Evolutionary conservation across 2,797 vertebrate species (phyloP).

Genomic region (Ctenopoma kingsleyae): DNA sequence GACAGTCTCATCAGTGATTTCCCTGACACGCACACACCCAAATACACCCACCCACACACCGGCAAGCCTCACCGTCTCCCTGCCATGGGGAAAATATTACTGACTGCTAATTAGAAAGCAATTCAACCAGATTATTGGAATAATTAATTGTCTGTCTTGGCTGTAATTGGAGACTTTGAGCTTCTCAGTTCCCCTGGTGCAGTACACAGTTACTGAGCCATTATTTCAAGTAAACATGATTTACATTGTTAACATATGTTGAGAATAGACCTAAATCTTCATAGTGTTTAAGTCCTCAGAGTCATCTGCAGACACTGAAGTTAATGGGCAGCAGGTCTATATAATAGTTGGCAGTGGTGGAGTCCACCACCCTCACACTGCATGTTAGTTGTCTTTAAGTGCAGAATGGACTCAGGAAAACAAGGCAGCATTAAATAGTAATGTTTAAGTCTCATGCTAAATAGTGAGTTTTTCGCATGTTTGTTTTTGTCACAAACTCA

Average conservation of each 20-base stretch:
- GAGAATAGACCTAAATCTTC: background rate
- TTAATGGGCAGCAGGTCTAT: no score
- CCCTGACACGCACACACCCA: conserved; percentile 7
- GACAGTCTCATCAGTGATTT: conserved; percentile 17
- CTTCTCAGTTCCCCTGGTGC: conserved; percentile 8
- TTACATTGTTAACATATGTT: background rate
- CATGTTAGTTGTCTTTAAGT: no score
- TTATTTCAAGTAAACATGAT: background rate
- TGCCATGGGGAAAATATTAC: conserved; percentile 32
- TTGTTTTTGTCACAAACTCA: no score
- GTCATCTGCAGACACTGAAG: background rate
- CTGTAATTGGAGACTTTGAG: conserved; percentile 45
- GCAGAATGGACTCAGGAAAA: no score
- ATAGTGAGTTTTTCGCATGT: no score
- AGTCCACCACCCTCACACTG: no score
- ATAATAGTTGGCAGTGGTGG: no score
- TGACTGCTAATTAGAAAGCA: conserved; percentile 53
- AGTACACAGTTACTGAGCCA: background rate
- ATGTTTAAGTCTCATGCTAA: no score
- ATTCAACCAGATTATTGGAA: conserved; percentile 61
- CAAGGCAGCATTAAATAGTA: no score
- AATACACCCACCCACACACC: conserved; percentile 6
- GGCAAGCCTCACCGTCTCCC: background rate
- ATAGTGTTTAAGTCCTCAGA: background rate
- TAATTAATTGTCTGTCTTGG: conserved; percentile 56